Conservation (phyloP, 2,888 invertebrate genomes). For the Euzophera pinguis region DNA sequence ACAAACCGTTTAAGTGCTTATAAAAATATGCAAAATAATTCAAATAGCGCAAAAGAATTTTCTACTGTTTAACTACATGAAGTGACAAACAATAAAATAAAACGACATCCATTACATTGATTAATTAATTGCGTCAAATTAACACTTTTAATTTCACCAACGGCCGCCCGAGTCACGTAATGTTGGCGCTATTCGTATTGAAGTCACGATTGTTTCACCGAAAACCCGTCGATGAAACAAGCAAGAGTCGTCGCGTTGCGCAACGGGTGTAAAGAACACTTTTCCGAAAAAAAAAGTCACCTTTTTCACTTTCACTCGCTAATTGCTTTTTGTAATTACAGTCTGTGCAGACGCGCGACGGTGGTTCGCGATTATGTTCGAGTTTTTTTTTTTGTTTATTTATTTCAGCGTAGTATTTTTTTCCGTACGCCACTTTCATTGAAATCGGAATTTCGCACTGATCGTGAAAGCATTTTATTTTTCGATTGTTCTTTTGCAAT, state of each 20-base stretch:
- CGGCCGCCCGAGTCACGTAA: slow-evolving; percentile 35
- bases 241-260: slow-evolving; percentile 38
- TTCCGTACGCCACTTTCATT: slow-evolving; percentile 7
- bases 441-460: slow-evolving; percentile 4
- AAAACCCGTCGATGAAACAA: slow-evolving; percentile 37
- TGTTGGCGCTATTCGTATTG: slow-evolving; percentile 18
- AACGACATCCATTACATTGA: slow-evolving; percentile 16
- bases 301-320: slow-evolving; percentile 35
- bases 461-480: background rate
- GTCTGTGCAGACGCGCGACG: background rate
- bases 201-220: slow-evolving; percentile 21
- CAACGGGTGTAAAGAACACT: slow-evolving; percentile 41
- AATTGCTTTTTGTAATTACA: slow-evolving; percentile 38
- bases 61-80: background rate
- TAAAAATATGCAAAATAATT: too few species aligned
- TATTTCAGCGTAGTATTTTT: slow-evolving; percentile 2
- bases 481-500: background rate
- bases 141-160: slow-evolving; percentile 53
- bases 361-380: background rate
- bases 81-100: background rate
- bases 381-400: background rate
- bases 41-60: too few species aligned
- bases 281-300: slow-evolving; percentile 35
- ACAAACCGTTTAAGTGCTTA: too few species aligned
- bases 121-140: slow-evolving; percentile 36